Evolutionary conservation across 2,113 vertebrate genomes (phyloP), one percentile per base, ranked within the genome.

Genomic region (Brevimyrus niger): DNA sequence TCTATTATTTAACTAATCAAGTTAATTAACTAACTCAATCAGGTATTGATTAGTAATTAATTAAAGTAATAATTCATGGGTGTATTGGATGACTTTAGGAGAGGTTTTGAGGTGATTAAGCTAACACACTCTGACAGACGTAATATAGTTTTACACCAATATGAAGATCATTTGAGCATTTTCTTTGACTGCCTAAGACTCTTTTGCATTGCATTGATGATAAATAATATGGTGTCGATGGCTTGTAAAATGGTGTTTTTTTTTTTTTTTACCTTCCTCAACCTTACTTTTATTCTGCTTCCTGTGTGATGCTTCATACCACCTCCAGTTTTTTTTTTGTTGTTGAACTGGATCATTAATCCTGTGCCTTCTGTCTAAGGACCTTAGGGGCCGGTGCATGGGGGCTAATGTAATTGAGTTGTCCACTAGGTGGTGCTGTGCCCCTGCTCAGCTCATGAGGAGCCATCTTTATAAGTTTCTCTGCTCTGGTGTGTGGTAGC

Each of bases 351-450:
- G 53, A 55, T 5, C 55, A 73, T 73, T 73, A n/a, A 46, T 21
- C 80, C 80, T 47, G 5, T 83, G 42, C 7, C 21, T 83, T 19
- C 19, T 47, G 9, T 38, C 38, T 19, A 17, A 21, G 80, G 19
- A 2, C 42, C 42, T 83, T 83, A 3, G 23, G 21, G 55, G 9
- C n/a, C 0, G 21, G 27, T 69, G n/a, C n/a, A 31, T 84, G 44
- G 38, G 38, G 9, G 82, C 38, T 6, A 6, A 47, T 44, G 82
- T 47, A 23, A 84, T 42, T 47, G 5, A 84, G 3, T 21, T 82
- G 31, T 48, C 88, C 88, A 89, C 88, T 82, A 89, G 88, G 38
- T 89, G 88, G 88, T 82, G 88, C 48, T 35, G 50, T 48, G 47
- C 27, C 80, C 61, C 47, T 48, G 44, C 38, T 0, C 11, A 76